Evolutionary conservation across 1,140 invertebrate genomes (phyloP).

Genomic region (Zaprionus inermis): DNA sequence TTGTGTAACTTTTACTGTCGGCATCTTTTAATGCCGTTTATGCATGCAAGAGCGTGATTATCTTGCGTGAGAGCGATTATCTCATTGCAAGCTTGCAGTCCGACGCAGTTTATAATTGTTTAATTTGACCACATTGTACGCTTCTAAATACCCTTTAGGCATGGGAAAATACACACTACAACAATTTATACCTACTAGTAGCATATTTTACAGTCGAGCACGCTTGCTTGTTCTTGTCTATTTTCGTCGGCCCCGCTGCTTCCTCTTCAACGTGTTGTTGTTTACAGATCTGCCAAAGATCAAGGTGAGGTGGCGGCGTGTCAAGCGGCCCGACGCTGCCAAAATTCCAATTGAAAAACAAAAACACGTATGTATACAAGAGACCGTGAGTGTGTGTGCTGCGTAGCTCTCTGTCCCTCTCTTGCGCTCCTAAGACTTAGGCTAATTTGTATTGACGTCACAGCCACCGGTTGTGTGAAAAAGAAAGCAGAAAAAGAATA

Average conservation of each 20-base stretch:
- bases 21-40: background rate
- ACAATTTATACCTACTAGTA: too few relatives aligned
- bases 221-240: slow-evolving; percentile 3
- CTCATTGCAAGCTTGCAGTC: slow-evolving; percentile 34
- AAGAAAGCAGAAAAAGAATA: too few relatives aligned
- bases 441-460: slow-evolving; percentile 46
- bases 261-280: slow-evolving; percentile 35
- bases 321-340: slow-evolving; percentile 24
- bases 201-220: too few relatives aligned
- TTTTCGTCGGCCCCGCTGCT: slow-evolving; percentile 11
- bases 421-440: background rate
- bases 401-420: background rate
- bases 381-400: background rate
- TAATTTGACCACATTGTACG: background rate
- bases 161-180: too few relatives aligned
- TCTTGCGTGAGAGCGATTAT: slow-evolving; percentile 15
- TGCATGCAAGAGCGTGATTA: background rate
- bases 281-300: slow-evolving; percentile 44
- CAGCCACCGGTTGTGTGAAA: background rate
- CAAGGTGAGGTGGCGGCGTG: slow-evolving; percentile 33
- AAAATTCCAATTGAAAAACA: slow-evolving; percentile 40
- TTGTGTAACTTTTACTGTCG: slow-evolving; percentile 16
- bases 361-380: background rate
- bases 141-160: too few relatives aligned
- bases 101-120: slow-evolving; percentile 19